Percentiles rank a stretch among this genome's conserved stretches.
Conservation (phyloP, 2,113 vertebrate genomes). For the Mus musculus region GRCm39 chr11:117338001-117338500, state of each 20-base stretch:
- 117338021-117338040: background rate
- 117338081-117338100: background rate
- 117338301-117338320: background rate
- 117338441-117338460: background rate
- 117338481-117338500: too few species aligned
- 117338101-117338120: background rate
- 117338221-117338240: background rate
- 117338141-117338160: background rate
- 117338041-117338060: background rate
- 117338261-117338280: background rate
- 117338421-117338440: too few species aligned
- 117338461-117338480: too few species aligned
- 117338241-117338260: background rate
- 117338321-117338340: background rate
- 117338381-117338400: background rate
- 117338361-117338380: background rate
- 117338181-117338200: background rate
- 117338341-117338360: background rate
- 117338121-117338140: background rate
- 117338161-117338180: background rate
- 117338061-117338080: background rate
- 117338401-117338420: too few species aligned
- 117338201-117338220: background rate
- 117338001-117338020: accelerated
- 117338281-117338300: background rate